These are phyloP conservation scores for Pocillopora verrucosa DNA, from an alignment of 64 coral and sea anemone genomes.

Conservation along the genomic window DNA sequence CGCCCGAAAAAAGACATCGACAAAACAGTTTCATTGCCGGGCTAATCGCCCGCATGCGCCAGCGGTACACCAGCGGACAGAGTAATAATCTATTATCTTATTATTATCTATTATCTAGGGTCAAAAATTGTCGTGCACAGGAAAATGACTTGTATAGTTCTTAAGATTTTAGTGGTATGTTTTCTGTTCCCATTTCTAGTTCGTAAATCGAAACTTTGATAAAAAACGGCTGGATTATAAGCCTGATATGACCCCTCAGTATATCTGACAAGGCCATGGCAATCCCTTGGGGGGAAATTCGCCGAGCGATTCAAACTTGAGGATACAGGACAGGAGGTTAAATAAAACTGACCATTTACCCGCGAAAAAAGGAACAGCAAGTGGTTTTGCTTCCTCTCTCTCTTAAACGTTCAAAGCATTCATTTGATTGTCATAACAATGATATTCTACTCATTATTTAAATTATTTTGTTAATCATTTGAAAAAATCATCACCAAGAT, in stretches of 20 bases:
- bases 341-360: too few species aligned
- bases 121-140: background rate
- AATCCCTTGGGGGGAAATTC: background rate
- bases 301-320: background rate
- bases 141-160: background rate
- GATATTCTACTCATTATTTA: too few species aligned
- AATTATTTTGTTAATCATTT: too few species aligned
- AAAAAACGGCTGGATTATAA: slow-evolving; percentile 13
- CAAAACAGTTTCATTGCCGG: background rate
- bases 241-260: background rate
- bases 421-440: too few species aligned
- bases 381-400: too few species aligned
- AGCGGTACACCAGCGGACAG: slow-evolving; percentile 3
- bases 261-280: background rate
- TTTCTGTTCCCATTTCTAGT: background rate
- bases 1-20: too few species aligned
- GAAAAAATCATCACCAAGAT: too few species aligned
- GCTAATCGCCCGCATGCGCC: background rate
- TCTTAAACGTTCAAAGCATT: too few species aligned
- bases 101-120: background rate
- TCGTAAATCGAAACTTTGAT: background rate
- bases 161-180: background rate
- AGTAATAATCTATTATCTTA: background rate
- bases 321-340: background rate
- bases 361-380: too few species aligned